Base-by-base conservation (phyloP, 1,140 invertebrate genomes). In the Euwallacea fornicatus region DNA sequence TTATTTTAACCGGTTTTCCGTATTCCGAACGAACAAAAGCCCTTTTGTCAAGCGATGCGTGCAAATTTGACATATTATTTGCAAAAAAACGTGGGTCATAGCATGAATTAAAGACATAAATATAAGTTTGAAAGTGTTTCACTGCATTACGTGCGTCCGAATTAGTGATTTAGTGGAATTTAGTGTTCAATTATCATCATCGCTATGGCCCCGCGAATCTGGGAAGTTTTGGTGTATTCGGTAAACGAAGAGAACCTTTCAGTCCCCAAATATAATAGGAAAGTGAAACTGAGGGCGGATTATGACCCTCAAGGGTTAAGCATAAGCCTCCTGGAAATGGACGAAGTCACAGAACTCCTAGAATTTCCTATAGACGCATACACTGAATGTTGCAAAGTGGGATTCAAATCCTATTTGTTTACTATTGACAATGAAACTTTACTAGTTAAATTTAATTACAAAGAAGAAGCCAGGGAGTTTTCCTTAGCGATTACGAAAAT, bases 301-400 rank as follows among this genome's bases (percentile, higher is more conserved):
- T 91, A 91, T 81, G 90, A 91, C 82, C 89, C 90, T 50, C 89
- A 91, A 83, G 90, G 90, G 76, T 83, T 91, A 73, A 89, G 87
- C 82, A 83, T 91, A 75, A 88, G 88, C 83, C 83, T 91, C 78
- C 84, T 87, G 71, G 78, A 83, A 82, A 84, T 86, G 86, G 85
- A 81, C 76, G 79, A 75, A 53, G 50, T 63, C 16, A 75, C 64
- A 59, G 69, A 74, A 61, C 53, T 89, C 73, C 78, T 89, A 74
- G 89, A 91, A 81, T 90, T 91, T 77, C 87, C 88, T 70, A 84
- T 91, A 76, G 86, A 86, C 78, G 84, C 83, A 46, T 87, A 85
- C 72, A 89, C 87, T 73, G 90, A 91, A 83, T 90, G 88, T 80
- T 88, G 88, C 70, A 84, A 86, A 75, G 86, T 90, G 54, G 86